Evolutionary conservation across 2,113 vertebrate genomes (phyloP).

Genomic region (Tragelaphus strepsiceros): DNA sequence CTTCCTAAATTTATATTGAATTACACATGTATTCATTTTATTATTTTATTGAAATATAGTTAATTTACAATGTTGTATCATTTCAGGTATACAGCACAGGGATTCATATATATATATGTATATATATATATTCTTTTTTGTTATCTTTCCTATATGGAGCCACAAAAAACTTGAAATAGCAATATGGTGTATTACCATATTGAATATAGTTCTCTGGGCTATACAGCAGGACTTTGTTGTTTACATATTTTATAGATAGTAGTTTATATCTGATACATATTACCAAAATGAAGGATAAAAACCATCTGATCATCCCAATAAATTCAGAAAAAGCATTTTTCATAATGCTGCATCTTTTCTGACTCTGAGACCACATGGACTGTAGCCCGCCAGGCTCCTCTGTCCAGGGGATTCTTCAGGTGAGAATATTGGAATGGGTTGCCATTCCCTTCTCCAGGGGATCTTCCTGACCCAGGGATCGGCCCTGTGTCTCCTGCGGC

Average conservation of each 20-base stretch:
- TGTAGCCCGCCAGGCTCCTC: background rate
- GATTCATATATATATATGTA: background rate
- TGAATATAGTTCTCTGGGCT: background rate
- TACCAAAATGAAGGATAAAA: background rate
- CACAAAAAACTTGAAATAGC: background rate
- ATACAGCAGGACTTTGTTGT: background rate
- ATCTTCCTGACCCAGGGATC: background rate
- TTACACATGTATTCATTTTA: background rate
- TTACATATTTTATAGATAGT: background rate
- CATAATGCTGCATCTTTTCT: background rate
- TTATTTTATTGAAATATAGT: background rate
- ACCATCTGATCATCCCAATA: background rate
- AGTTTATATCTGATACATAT: background rate
- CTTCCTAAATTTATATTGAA: background rate
- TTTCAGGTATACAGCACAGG: background rate
- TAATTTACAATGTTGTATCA: background rate
- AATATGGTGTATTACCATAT: background rate
- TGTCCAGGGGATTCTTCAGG: background rate
- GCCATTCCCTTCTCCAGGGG: background rate
- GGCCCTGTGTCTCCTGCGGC: fast-evolving
- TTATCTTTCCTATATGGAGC: background rate
- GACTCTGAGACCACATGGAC: background rate
- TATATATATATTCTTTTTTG: background rate
- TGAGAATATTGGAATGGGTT: background rate
- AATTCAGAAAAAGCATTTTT: background rate